Evolutionary conservation across 2,888 invertebrate species (phyloP).

Genomic region (Cheilosia grossa): DNA sequence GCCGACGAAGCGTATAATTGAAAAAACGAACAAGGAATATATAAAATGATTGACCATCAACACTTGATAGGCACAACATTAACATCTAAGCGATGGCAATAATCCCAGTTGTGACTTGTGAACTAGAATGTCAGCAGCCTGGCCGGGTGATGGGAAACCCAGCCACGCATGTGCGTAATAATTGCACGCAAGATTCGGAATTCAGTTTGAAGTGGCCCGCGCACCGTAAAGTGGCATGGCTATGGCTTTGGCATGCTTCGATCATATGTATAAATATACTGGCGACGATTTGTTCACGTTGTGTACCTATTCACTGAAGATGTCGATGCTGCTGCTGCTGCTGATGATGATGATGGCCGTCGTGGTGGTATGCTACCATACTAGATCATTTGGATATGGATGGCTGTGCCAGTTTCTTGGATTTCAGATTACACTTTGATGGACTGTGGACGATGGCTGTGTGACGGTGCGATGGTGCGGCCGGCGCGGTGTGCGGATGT

Average conservation of each 20-base stretch:
- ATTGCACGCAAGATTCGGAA: slow-evolving; percentile 51
- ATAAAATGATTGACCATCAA: slow-evolving; percentile 80
- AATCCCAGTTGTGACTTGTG: slow-evolving; percentile 58
- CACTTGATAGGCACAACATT: slow-evolving; percentile 82
- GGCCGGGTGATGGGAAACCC: slow-evolving; percentile 47
- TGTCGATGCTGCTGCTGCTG: slow-evolving; percentile 25
- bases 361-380: slow-evolving; percentile 67
- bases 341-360: slow-evolving; percentile 61
- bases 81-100: slow-evolving; percentile 77
- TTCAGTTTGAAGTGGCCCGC: slow-evolving; percentile 40
- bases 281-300: slow-evolving; percentile 49
- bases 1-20: slow-evolving; percentile 37
- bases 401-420: slow-evolving; percentile 62
- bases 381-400: slow-evolving; percentile 70
- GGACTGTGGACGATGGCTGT: slow-evolving; percentile 35
- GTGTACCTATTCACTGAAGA: slow-evolving; percentile 61
- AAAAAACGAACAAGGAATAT: slow-evolving; percentile 71
- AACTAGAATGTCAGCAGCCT: slow-evolving; percentile 60
- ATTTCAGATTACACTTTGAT: slow-evolving; percentile 59
- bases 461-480: slow-evolving; percentile 17
- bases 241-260: slow-evolving; percentile 29
- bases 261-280: slow-evolving; percentile 11
- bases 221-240: not conserved
- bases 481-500: slow-evolving; percentile 15
- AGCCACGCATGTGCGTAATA: slow-evolving; percentile 69